Evolutionary conservation across 1,140 invertebrate species (phyloP), one percentile per base, ranked within the genome.

Genomic region (Drosophila quadrilineata): DNA sequence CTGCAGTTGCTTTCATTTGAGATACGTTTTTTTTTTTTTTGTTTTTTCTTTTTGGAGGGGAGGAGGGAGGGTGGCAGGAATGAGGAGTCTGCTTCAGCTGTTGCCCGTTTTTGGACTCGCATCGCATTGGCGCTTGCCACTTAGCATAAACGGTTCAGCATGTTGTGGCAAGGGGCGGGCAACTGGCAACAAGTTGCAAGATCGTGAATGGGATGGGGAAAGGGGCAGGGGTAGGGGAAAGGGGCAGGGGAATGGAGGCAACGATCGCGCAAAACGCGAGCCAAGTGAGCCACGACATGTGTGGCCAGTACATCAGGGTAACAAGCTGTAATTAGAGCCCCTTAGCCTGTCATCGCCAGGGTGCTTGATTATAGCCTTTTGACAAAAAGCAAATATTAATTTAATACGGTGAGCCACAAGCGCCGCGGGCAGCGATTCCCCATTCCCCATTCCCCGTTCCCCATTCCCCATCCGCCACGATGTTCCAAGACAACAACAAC

Each of bases 371-470:
- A 88, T 88, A 88, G 75, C 60, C 71, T 87, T 75, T 86, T 80
- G 76, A 84, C 75, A 86, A 84, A 79, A 88, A 88, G 87, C 85
- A 88, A 88, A 88, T 88, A 88, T 88, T 88, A 87, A 88, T 88
- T 88, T 88, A 85, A 88, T 87, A 66, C 79, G 64, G 57, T 53
- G 58, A 53, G 56, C 59, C 48, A 35, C 66, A 71, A 56, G 56
- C 66, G 66, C 59, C 66, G 48, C 54, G 14, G 68, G 33, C 54
- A 71, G 26, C 38, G 33, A 63, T 35, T 14, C 33, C 12, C 4
- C 33, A n/a, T n/a, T n/a, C n/a, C n/a, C n/a, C n/a, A n/a, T n/a
- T n/a, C n/a, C n/a, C n/a, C n/a, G n/a, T n/a, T n/a, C n/a, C n/a
- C n/a, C n/a, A n/a, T n/a, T n/a, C n/a, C n/a, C n/a, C n/a, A n/a